These are phyloP conservation scores for Sarcoramphus papa DNA, from an alignment of 2,797 vertebrate genomes.

Conservation along the genomic window DNA sequence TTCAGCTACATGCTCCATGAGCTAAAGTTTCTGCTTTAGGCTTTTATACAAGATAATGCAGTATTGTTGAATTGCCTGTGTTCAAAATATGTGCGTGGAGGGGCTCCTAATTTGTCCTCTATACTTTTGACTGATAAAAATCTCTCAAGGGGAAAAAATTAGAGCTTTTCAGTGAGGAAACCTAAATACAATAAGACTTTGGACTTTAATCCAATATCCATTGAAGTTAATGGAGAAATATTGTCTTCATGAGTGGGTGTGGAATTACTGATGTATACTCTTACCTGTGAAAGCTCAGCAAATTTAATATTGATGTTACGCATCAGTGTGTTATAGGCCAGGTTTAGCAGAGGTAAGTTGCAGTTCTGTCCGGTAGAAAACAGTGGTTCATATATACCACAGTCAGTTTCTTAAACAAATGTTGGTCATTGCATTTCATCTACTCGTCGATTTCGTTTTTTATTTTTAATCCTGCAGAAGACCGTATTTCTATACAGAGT, in stretches of 20 bases:
- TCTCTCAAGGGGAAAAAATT: neutral
- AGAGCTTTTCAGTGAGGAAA: neutral
- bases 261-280: neutral
- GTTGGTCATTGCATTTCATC: neutral
- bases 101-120: neutral
- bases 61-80: neutral
- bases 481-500: neutral
- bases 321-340: neutral
- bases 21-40: neutral
- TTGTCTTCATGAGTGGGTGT: neutral
- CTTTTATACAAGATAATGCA: neutral
- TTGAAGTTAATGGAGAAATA: neutral
- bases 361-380: neutral
- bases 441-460: neutral
- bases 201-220: neutral
- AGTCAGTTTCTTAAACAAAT: neutral
- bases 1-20: neutral
- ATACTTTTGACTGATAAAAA: neutral
- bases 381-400: neutral
- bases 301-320: neutral
- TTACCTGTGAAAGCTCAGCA: neutral
- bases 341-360: neutral
- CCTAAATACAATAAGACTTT: neutral
- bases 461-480: neutral
- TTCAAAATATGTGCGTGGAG: neutral